Evolutionary conservation across 2,113 vertebrate genomes (phyloP).

Genomic region (Ochotona princeps): DNA sequence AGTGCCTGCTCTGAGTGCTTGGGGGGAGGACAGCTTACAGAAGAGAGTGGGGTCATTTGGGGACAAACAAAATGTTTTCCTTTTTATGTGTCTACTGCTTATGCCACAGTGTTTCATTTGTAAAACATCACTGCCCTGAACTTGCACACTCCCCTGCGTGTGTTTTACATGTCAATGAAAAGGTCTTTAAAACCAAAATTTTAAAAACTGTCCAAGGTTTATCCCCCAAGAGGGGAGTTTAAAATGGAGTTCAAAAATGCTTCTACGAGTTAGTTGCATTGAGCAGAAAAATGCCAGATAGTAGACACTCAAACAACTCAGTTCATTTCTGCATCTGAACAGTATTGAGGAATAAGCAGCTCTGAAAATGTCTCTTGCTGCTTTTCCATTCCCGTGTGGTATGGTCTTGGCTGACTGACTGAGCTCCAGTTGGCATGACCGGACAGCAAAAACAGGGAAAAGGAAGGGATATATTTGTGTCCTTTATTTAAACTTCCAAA

Average conservation of each 20-base stretch:
- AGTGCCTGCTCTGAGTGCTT: not conserved
- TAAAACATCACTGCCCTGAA: not conserved
- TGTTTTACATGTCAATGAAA: not conserved
- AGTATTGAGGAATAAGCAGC: not conserved
- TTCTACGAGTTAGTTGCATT: not conserved
- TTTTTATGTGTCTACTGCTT: not conserved
- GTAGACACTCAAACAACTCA: not conserved
- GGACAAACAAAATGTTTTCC: not conserved
- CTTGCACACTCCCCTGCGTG: too few species aligned
- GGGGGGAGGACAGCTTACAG: not conserved
- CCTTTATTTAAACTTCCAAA: not conserved
- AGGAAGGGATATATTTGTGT: not conserved
- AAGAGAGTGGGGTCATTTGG: not conserved
- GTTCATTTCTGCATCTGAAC: not conserved
- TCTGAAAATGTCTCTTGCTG: not conserved
- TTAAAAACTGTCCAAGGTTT: not conserved
- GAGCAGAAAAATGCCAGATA: not conserved
- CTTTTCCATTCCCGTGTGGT: not conserved
- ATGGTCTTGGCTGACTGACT: not conserved
- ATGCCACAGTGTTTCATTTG: not conserved
- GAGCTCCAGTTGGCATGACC: not conserved
- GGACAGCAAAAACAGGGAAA: not conserved
- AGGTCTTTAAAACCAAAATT: not conserved
- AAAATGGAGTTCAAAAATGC: not conserved
- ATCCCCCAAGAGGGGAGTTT: not conserved